Conservation (phyloP, 2,797 vertebrate species). For the Hydrophis major region DNA sequence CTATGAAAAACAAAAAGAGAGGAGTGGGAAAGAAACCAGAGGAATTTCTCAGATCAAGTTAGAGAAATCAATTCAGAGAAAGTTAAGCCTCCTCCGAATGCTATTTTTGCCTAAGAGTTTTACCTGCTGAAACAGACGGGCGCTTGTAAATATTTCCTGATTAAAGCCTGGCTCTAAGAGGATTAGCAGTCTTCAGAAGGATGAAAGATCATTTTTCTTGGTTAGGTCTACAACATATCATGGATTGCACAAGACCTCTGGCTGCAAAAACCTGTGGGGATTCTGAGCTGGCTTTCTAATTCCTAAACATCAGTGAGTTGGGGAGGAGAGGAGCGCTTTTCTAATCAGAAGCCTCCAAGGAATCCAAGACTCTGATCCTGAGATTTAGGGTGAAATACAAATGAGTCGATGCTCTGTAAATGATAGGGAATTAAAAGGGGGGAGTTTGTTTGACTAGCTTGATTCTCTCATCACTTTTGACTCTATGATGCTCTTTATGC, state of each 20-base stretch:
- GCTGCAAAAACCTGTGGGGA: rapidly evolving
- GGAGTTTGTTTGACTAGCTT: background rate
- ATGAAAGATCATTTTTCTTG: background rate
- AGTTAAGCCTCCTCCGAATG: background rate
- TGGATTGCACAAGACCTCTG: background rate
- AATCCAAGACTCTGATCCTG: background rate
- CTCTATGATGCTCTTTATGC: background rate
- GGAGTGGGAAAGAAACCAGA: background rate
- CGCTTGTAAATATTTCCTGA: constrained; percentile 6
- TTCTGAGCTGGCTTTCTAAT: background rate
- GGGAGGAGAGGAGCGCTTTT: background rate
- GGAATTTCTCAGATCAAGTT: background rate
- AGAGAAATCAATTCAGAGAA: background rate
- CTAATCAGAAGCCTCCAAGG: background rate
- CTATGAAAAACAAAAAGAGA: background rate
- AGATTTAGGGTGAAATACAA: background rate
- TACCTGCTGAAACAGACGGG: background rate
- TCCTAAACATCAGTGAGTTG: background rate
- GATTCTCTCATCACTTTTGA: no score
- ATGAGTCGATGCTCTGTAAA: background rate
- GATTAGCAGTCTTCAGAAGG: constrained; percentile 10
- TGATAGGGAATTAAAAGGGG: background rate
- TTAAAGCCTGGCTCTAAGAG: constrained; percentile 15
- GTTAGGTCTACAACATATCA: background rate
- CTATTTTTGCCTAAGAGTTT: background rate